Evolutionary conservation across 2,888 invertebrate species (phyloP).

Genomic region (Nomada fabriciana): DNA sequence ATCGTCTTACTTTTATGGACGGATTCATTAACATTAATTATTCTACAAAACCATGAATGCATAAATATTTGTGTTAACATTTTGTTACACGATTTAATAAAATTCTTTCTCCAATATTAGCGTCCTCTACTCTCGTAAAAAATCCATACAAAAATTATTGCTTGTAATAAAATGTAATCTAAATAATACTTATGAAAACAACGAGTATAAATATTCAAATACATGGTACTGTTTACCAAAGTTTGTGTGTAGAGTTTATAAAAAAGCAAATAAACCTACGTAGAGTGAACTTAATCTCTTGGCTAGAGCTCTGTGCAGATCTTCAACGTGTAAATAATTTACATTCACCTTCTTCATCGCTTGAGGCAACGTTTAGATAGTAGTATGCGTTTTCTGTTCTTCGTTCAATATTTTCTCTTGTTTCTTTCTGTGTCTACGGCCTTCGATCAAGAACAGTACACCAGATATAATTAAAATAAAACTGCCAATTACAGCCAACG

Average conservation of each 20-base stretch:
- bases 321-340: slow-evolving; percentile 37
- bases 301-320: slow-evolving; percentile 25
- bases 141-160: not conserved
- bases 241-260: slow-evolving; percentile 7
- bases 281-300: slow-evolving; percentile 16
- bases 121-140: not conserved
- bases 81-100: slow-evolving; percentile 20
- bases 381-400: slow-evolving; percentile 89
- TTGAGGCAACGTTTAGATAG: slow-evolving; percentile 86
- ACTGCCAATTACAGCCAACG: slow-evolving; percentile 92
- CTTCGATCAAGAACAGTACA: slow-evolving; percentile 93
- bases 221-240: slow-evolving; percentile 19
- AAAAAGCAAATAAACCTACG: slow-evolving; percentile 22
- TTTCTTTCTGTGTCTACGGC: slow-evolving; percentile 90
- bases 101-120: slow-evolving; percentile 16
- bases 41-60: slow-evolving; percentile 46
- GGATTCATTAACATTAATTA: slow-evolving; percentile 63
- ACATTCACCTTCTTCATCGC: slow-evolving; percentile 15
- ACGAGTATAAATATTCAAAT: slow-evolving; percentile 52
- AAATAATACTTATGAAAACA: slow-evolving; percentile 45
- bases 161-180: slow-evolving; percentile 10
- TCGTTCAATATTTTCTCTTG: slow-evolving; percentile 90
- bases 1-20: slow-evolving; percentile 70
- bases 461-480: slow-evolving; percentile 91
- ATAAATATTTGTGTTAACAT: slow-evolving; percentile 23